Evolutionary conservation across 2,797 vertebrate genomes (phyloP).

Genomic region (Lacerta viridis): DNA sequence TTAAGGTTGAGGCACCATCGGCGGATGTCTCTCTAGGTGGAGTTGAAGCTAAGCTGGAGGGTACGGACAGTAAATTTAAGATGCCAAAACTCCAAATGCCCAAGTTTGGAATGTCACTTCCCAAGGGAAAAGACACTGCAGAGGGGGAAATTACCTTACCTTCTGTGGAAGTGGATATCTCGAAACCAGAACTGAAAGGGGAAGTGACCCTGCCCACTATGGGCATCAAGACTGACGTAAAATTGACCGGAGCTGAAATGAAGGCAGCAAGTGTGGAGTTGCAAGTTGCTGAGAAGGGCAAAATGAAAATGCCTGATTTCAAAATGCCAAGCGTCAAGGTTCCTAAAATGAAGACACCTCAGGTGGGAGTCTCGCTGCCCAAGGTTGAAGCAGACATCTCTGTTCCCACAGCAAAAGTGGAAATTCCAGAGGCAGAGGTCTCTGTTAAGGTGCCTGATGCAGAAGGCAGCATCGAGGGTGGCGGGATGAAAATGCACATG

Average conservation of each 20-base stretch:
- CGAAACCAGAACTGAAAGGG: background rate
- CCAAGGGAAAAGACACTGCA: background rate
- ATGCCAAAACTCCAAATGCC: background rate
- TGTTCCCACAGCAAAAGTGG: background rate
- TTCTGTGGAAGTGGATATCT: background rate
- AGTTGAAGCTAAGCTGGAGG: background rate
- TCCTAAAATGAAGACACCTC: background rate
- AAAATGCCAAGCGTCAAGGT: slow-evolving; percentile 22
- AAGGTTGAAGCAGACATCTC: background rate
- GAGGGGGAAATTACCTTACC: background rate
- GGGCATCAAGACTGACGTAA: accelerated
- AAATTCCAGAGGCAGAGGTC: background rate
- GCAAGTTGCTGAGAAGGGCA: accelerated
- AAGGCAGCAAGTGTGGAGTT: accelerated
- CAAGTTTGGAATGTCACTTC: background rate
- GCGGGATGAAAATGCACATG: background rate
- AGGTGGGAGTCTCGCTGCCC: background rate
- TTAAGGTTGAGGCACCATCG: background rate
- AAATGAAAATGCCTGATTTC: accelerated
- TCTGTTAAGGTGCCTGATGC: background rate
- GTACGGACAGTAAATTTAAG: background rate
- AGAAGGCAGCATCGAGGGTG: slow-evolving; percentile 42
- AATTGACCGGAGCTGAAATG: background rate
- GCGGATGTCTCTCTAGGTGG: accelerated
- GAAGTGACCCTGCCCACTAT: background rate